Base-by-base conservation (phyloP, 1,140 invertebrate genomes). In the Adelges cooleyi region DNA sequence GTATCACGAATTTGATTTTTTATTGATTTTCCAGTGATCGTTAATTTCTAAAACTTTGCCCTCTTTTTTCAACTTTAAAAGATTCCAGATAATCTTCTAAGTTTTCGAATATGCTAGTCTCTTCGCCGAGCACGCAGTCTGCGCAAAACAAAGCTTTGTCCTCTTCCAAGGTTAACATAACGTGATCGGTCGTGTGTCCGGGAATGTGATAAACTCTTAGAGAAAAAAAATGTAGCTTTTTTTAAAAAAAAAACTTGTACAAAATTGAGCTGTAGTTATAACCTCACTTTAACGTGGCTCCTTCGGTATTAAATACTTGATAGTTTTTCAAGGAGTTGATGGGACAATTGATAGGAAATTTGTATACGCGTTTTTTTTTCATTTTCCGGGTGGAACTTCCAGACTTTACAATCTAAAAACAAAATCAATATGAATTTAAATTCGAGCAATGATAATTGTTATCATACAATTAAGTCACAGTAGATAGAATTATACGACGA, bases 161-260 rank as follows among this genome's bases (percentile, higher is more conserved):
- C 74, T 96, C 90, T 65, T 86, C 72, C 25, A 97, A 76, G 29
- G 81, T 78, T 3, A 98, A 72, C 9, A 86, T 81, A 4, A 90
- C 82, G 78, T 99, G 96, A 78, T 99, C 96, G 8, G 86, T 89
- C 22, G 93, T 90, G 75, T 99, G 96, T 0, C 96, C 96, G 3
- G 96, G 96, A 3, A 95, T 97, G 71, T 92, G 84, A 38, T 89
- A 74, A 2, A 95, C 79, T 73, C 84, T 84, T 68, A 54, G 70
- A 68, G 59, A 11, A 65, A 18, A 48, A 48, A 22, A n/a, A n/a
- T n/a, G n/a, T n/a, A n/a, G n/a, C n/a, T n/a, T n/a, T n/a, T n/a
- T n/a, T n/a, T n/a, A n/a, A n/a, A n/a, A n/a, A n/a, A n/a, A n/a
- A n/a, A n/a, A n/a, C n/a, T n/a, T n/a, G n/a, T n/a, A n/a, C n/a